Percentiles rank a stretch among this genome's conserved stretches.
These are phyloP conservation scores for Halichondria panicea DNA, from an alignment of 37 sponge, comb jelly and placozoan genomes.

Conservation along the genomic window DNA sequence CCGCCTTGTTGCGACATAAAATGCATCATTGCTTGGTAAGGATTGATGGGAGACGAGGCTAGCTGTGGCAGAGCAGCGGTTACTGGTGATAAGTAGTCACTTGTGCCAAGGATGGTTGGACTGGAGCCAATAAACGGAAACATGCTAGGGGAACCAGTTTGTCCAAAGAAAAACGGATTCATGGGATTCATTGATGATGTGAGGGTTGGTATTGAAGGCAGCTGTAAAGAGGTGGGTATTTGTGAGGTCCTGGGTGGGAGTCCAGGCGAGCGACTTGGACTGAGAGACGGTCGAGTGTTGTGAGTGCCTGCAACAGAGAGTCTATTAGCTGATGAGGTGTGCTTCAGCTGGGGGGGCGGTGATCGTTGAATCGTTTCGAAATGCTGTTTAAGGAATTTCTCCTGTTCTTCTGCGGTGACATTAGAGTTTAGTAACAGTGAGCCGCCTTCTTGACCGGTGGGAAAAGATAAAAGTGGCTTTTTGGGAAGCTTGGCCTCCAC, in stretches of 20 bases:
- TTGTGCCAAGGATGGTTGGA: neutral
- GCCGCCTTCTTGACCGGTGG: neutral
- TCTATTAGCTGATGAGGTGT: neutral
- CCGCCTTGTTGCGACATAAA: constrained; percentile 1
- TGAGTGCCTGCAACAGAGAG: neutral
- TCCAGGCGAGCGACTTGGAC: neutral
- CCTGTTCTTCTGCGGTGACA: constrained; percentile 46
- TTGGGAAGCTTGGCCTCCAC: constrained; percentile 12
- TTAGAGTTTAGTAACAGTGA: neutral
- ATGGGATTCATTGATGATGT: constrained; percentile 23
- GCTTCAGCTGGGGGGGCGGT: neutral
- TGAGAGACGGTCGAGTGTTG: neutral
- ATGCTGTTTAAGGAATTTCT: constrained; percentile 34
- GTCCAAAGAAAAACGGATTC: neutral
- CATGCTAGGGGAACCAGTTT: constrained; percentile 7
- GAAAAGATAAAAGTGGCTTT: neutral
- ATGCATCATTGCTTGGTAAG: constrained; percentile 24
- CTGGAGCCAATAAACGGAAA: constrained; percentile 2
- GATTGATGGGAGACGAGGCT: constrained; percentile 35
- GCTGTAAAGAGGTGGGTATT: constrained; percentile 1
- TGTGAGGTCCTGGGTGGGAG: neutral
- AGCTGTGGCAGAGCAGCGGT: too few relatives aligned
- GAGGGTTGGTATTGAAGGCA: neutral
- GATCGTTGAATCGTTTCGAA: constrained; percentile 26
- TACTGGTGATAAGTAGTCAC: constrained; percentile 6